These are phyloP conservation scores for Drosophila aff. DNA, from an alignment of 1,140 invertebrate species.

Conservation along the genomic window DNA sequence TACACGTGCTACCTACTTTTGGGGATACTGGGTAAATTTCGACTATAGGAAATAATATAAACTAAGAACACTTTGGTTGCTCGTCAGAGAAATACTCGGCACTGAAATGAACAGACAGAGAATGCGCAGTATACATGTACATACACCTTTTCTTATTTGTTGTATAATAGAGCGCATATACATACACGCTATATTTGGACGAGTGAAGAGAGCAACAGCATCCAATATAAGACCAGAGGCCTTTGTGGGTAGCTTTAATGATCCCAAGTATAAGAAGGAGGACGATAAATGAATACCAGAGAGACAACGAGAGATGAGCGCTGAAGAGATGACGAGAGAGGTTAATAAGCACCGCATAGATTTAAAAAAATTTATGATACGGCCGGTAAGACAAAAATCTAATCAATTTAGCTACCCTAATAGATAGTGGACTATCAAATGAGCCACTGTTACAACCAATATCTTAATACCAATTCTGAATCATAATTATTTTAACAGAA, in stretches of 20 bases:
- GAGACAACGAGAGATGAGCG: not conserved
- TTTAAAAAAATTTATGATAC: not conserved
- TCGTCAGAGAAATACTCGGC: slow-evolving; percentile 6
- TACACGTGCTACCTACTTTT: slow-evolving; percentile 14
- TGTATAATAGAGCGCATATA: not conserved
- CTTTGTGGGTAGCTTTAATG: not conserved
- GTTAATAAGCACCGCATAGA: not conserved
- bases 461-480: not conserved
- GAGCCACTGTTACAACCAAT: not conserved
- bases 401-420: not conserved
- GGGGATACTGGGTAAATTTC: slow-evolving; percentile 1
- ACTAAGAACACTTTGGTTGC: slow-evolving; percentile 2
- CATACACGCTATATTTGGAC: not conserved
- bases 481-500: not conserved
- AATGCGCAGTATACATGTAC: slow-evolving; percentile 6
- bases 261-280: not conserved
- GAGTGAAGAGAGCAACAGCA: not conserved
- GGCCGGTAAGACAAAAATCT: not conserved
- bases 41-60: not conserved
- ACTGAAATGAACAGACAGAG: slow-evolving; percentile 9
- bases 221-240: not conserved
- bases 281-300: not conserved
- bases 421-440: not conserved
- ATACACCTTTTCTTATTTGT: not conserved
- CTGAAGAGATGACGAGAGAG: not conserved